phyloP scores from a whole-genome alignment of 2,113 vertebrate genomes.

The Okapia johnstoni region DNA sequence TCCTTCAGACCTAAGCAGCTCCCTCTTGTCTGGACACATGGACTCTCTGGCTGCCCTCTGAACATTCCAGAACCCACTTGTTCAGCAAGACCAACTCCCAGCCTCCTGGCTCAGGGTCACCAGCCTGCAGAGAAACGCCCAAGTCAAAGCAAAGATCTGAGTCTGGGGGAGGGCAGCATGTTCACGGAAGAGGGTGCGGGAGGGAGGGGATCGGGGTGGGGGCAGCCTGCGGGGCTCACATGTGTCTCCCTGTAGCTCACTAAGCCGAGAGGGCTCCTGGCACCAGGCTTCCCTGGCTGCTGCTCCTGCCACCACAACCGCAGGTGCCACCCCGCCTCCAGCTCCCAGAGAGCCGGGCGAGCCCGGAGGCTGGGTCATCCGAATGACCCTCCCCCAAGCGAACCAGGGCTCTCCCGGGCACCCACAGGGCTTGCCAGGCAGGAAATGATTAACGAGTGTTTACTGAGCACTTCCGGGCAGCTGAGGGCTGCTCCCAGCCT shows the following conservation, averaged over 20 bases:
- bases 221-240: background rate
- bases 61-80: background rate
- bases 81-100: background rate
- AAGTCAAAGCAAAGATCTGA: background rate
- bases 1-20: background rate
- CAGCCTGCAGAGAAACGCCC: background rate
- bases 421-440: background rate
- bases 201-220: background rate
- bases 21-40: background rate
- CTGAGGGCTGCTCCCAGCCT: background rate
- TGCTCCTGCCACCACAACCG: fast-evolving
- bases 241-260: background rate
- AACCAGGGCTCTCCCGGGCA: background rate
- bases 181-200: background rate
- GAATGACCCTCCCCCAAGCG: background rate
- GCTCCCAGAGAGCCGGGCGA: background rate
- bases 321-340: background rate
- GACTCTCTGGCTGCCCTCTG: background rate
- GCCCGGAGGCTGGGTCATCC: background rate
- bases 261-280: background rate
- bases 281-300: background rate
- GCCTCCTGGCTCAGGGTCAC: background rate
- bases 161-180: background rate
- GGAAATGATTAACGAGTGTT: constrained; percentile 7
- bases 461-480: background rate